A percentile compares a stretch with the other conserved stretches of the same genome.
Conservation (phyloP, 2,888 invertebrate species). For the Sphaeridia pumilis region DNA sequence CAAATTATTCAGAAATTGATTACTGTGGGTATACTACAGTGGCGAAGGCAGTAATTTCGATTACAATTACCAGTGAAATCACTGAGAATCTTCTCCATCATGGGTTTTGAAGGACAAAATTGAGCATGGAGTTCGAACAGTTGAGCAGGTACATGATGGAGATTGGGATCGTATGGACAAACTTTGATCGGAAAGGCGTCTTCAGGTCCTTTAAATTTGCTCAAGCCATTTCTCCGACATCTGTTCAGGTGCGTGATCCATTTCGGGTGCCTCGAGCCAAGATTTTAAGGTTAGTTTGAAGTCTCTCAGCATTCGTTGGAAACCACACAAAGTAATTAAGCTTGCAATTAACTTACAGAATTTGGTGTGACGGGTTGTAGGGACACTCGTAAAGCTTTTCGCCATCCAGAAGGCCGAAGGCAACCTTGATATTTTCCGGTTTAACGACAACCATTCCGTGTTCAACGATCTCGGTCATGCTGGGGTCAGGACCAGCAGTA, state of each 20-base stretch:
- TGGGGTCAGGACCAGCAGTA: no score
- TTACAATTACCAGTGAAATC: no score
- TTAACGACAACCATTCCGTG: background rate
- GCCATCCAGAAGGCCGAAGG: background rate
- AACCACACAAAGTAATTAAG: no score
- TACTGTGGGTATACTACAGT: no score
- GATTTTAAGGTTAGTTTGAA: no score
- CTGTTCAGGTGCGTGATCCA: background rate
- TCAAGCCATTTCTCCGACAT: background rate
- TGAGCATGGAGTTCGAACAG: background rate
- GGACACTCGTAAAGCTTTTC: constrained; percentile 2
- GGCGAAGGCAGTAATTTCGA: no score
- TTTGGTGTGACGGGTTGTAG: background rate
- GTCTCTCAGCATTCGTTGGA: background rate
- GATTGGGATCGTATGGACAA: background rate
- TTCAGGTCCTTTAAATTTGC: background rate
- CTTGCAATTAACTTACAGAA: constrained; percentile 1
- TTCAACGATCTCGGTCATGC: background rate
- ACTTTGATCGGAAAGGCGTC: background rate
- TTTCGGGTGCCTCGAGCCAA: background rate
- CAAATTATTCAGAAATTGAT: no score
- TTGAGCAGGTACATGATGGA: background rate
- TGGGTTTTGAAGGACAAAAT: no score
- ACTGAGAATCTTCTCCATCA: no score
- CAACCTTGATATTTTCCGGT: background rate